phyloP scores from a whole-genome alignment of 2,113 vertebrate genomes.

The Phoxinus phoxinus region DNA sequence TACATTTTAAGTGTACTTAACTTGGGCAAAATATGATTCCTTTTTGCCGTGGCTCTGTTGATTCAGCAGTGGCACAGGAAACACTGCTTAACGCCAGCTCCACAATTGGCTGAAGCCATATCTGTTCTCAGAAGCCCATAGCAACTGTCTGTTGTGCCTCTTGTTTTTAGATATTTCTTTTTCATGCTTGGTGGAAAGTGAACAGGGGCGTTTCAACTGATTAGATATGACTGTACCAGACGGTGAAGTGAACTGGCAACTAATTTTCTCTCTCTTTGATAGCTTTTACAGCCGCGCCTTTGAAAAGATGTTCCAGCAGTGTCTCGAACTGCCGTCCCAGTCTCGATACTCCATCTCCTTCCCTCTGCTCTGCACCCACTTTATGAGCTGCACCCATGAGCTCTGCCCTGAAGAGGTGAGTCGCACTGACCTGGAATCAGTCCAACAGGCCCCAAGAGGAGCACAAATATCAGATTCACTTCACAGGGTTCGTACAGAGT shows the following conservation, averaged over 20 bases:
- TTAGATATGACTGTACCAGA: conserved; percentile 55
- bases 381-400: conserved; percentile 98
- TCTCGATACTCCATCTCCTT: conserved; percentile 97
- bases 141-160: conserved; percentile 48
- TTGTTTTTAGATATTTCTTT: conserved; percentile 30
- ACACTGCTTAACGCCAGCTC: not conserved
- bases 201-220: conserved; percentile 31
- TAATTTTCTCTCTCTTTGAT: conserved; percentile 37
- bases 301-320: conserved; percentile 99
- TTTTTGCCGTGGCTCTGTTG: not conserved
- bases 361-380: conserved; percentile 96
- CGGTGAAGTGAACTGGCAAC: conserved; percentile 24
- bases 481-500: too few relatives aligned
- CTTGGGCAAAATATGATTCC: not conserved
- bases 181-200: conserved; percentile 10
- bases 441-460: not conserved
- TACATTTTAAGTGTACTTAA: not conserved
- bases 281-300: conserved; percentile 99
- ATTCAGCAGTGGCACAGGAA: conserved; percentile 2
- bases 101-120: conserved; percentile 13
- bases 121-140: conserved; percentile 22
- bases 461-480: not conserved
- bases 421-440: conserved; percentile 1
- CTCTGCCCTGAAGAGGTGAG: conserved; percentile 97
- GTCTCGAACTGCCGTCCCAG: conserved; percentile 97